Evolutionary conservation across 2,797 vertebrate species (phyloP), one percentile per base, ranked within the genome.

Genomic region (Pipistrellus pipistrellus): DNA sequence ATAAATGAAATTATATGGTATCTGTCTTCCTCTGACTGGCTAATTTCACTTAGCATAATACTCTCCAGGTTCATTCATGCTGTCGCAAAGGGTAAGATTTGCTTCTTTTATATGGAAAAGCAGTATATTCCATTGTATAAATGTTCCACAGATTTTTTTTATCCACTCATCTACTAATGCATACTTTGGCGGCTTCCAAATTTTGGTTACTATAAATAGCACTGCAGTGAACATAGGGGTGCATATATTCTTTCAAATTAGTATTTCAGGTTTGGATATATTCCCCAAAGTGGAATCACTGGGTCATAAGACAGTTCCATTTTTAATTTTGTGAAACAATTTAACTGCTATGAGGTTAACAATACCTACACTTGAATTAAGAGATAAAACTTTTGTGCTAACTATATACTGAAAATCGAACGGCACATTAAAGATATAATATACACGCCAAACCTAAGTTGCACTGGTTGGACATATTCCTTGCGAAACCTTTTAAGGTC

Each of bases 391-490:
- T 86, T 91, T 15, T 86, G 6, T 78, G 46, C 44, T 90, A 90
- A 82, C 32, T 76, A 48, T 48, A 87, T 21, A 86, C 12, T 66
- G 21, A 85, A 96, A 92, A 81, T n/a, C 66, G 44, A 90, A 90
- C 41, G 38, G 75, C 27, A 93, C 7, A 91, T 59, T 86, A 92
- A n/a, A 71, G 72, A 91, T 21, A 21, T 17, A 71, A 88, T 68
- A 94, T 57, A 93, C 3, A 91, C 62, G 32, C 57, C 95, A 51
- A 80, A 99, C 99, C 99, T 99, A 98, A 99, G 99, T 91, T 99
- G 99, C 53, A 99, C 99, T 4, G 99, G 99, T 97, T 99, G 99
- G 87, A 99, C 99, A 0, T 99, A 99, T 95, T 99, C 99, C 97
- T 99, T 99, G 71, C 99, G 98, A 98, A 99, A 99, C 72, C 99